Conservation (phyloP, 2,113 vertebrate species). For the Mobula birostris region DNA sequence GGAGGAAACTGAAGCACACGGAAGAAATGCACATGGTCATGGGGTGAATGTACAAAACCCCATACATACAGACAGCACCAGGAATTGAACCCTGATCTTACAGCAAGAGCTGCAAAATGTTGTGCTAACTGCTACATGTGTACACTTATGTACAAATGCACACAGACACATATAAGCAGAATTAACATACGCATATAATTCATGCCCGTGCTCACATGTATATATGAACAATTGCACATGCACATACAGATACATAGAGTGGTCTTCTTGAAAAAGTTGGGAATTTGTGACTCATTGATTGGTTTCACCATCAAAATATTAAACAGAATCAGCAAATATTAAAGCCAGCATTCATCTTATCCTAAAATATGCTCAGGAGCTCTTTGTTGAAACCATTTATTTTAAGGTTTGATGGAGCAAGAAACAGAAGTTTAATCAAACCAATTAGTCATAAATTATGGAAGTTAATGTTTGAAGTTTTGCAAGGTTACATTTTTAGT, state of each 20-base stretch:
- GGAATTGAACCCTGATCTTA: too few species aligned
- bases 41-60: too few species aligned
- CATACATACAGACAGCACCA: too few species aligned
- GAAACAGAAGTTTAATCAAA: slow-evolving; percentile 19
- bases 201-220: background rate
- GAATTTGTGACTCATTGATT: background rate
- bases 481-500: background rate
- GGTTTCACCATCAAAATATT: background rate
- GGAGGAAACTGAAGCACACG: too few species aligned
- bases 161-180: background rate
- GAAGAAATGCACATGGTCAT: too few species aligned
- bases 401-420: slow-evolving; percentile 16
- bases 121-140: too few species aligned
- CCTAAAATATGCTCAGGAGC: background rate
- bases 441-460: slow-evolving; percentile 21
- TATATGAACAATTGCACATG: background rate
- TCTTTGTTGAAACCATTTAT: slow-evolving; percentile 18
- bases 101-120: too few species aligned
- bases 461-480: slow-evolving; percentile 2
- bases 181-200: background rate
- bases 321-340: background rate
- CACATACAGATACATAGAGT: background rate
- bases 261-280: background rate
- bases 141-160: too few species aligned
- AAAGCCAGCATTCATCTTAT: background rate